Percentiles rank a stretch among this genome's conserved stretches.
Conservation (phyloP, 2,797 vertebrate genomes). For the Cirrhinus molitorella region DNA sequence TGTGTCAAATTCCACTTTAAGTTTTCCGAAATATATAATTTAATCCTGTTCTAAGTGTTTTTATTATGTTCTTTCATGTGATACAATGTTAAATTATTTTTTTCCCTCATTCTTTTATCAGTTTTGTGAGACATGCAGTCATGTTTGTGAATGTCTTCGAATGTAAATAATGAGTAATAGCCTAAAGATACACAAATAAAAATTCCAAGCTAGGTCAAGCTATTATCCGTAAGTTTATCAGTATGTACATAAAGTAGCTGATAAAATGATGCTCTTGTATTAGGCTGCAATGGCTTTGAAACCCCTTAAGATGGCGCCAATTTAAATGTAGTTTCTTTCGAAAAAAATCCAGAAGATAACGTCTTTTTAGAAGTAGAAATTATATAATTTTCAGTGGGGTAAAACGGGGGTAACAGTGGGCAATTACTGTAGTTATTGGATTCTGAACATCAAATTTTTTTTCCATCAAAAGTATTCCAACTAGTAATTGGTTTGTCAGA, state of each 20-base stretch:
- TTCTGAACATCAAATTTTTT: too few species aligned
- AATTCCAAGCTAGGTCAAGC: background rate
- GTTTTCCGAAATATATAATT: background rate
- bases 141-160: background rate
- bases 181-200: background rate
- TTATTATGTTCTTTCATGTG: background rate
- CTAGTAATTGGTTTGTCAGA: too few species aligned
- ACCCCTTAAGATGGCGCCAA: background rate
- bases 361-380: too few species aligned
- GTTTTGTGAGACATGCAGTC: background rate
- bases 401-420: too few species aligned
- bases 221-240: background rate
- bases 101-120: background rate
- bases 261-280: background rate
- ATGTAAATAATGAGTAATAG: background rate
- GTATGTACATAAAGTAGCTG: background rate
- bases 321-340: too few species aligned
- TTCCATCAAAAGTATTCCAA: too few species aligned
- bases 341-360: too few species aligned
- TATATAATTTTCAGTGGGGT: too few species aligned
- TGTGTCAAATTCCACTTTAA: background rate
- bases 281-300: background rate
- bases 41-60: background rate
- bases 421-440: too few species aligned
- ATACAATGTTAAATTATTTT: background rate